Percentiles rank a stretch among this genome's conserved stretches.
These are phyloP conservation scores for Maconellicoccus hirsutus DNA, from an alignment of 1,140 invertebrate species.

Conservation along the genomic window DNA sequence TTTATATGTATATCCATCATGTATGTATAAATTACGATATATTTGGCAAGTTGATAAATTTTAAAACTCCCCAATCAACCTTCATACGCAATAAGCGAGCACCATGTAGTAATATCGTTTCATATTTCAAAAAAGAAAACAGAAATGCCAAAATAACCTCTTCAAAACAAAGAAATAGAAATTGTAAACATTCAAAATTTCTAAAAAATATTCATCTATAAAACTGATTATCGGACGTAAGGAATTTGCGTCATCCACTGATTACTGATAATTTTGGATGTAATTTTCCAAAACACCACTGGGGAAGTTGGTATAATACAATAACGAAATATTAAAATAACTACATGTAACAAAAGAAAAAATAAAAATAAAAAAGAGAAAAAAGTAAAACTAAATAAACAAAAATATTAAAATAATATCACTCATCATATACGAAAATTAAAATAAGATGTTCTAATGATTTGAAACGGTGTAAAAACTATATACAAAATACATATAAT, in stretches of 20 bases:
- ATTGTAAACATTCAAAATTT: too few relatives aligned
- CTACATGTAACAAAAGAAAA: not conserved
- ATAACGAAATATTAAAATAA: constrained; percentile 5
- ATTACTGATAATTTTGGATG: too few relatives aligned
- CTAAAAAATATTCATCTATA: too few relatives aligned
- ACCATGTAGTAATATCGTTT: too few relatives aligned
- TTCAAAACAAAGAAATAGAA: too few relatives aligned
- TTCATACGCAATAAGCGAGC: too few relatives aligned
- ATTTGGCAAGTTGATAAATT: not conserved
- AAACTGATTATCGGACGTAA: too few relatives aligned
- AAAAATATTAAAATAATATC: constrained; percentile 21
- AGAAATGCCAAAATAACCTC: too few relatives aligned
- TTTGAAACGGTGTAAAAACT: not conserved
- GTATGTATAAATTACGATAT: not conserved
- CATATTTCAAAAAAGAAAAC: too few relatives aligned
- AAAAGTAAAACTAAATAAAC: constrained; percentile 8
- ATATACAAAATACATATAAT: not conserved
- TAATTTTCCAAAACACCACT: not conserved
- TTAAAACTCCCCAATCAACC: not conserved
- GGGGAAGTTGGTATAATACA: not conserved
- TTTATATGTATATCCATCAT: not conserved
- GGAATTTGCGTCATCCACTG: too few relatives aligned
- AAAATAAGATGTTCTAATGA: constrained; percentile 6
- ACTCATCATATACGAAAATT: constrained; percentile 19
- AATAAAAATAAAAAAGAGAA: not conserved